Base-by-base conservation (phyloP, 2,888 invertebrate genomes). In the Chironomus tentans region DNA sequence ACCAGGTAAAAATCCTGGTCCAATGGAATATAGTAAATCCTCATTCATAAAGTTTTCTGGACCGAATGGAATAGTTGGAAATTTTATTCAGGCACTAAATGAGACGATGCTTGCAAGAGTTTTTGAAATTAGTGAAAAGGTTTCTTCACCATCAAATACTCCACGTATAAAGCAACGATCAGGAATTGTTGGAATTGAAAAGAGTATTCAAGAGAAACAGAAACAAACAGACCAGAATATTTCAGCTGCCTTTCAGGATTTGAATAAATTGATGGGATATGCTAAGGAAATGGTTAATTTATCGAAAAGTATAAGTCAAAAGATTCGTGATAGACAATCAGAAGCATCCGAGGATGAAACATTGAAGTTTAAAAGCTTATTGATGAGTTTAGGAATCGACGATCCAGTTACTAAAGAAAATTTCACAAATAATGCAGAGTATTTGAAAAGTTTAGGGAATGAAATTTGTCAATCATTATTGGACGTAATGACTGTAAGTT, bases 301-400 rank as follows among this genome's bases (percentile, higher is more conserved):
- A 78, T 95, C 98, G 0, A 94, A 94, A 82, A 92, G 88, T 79
- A 98, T 99, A 80, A 95, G 98, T 38, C 89, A 88, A 70, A 97
- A 95, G 87, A 95, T 99, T 80, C 90, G 92, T 82, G 95, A 96
- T 80, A 92, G 93, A 81, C 94, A 97, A 86, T 97, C 97, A 62
- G 94, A 95, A 81, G 94, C 98, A 78, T 95, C 95, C 3, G 97
- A 98, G 83, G 98, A 99, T 85, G 98, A 98, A 86, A 98, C 98
- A 7, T 89, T 97, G 4, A 89, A 92, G 80, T 98, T 99, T 82
- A 98, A 98, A 82, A 92, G 97, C 0, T 97, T 98, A 82, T 86
- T 99, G 70, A 88, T 99, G 85, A 98, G 97, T 82, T 87, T 99
- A 80, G 99, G 99, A 79, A 97, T 99, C 79, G 95, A 96, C 81